These are phyloP conservation scores for Pampus argenteus DNA, from an alignment of 2,797 vertebrate genomes.

Conservation along the genomic window DNA sequence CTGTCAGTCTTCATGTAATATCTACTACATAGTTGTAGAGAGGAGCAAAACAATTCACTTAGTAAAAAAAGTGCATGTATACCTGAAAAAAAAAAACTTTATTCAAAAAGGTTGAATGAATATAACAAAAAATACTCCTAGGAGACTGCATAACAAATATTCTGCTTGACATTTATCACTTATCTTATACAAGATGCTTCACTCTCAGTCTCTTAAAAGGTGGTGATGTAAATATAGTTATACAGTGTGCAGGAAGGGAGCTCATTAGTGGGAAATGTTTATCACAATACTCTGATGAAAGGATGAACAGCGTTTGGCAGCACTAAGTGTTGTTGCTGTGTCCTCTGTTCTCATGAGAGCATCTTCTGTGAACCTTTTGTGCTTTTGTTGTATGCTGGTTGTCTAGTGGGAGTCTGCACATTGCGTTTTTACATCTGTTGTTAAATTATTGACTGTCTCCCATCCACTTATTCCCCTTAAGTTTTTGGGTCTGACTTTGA, in stretches of 20 bases:
- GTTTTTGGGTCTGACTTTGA: constrained; percentile 6
- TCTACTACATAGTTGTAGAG: neutral
- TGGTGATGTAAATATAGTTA: neutral
- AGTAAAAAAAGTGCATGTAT: neutral
- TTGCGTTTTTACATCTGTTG: constrained; percentile 30
- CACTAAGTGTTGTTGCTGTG: constrained; percentile 3
- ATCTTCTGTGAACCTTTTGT: constrained; percentile 13
- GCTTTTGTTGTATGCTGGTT: neutral
- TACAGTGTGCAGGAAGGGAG: neutral
- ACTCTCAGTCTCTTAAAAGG: neutral
- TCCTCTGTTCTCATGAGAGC: constrained; percentile 13
- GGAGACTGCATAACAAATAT: neutral
- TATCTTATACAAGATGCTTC: neutral
- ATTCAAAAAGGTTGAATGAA: neutral
- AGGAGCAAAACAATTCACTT: neutral
- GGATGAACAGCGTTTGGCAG: constrained; percentile 7
- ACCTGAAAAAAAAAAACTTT: neutral
- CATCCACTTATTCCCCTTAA: constrained; percentile 9
- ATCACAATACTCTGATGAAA: constrained; percentile 5
- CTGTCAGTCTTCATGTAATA: neutral
- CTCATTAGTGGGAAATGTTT: constrained; percentile 9
- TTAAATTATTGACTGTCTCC: constrained; percentile 62
- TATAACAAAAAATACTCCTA: neutral
- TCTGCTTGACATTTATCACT: neutral
- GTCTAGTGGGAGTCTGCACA: neutral